These are phyloP conservation scores for Mythimna lalbum DNA, from an alignment of 2,888 invertebrate genomes.

Conservation along the genomic window DNA sequence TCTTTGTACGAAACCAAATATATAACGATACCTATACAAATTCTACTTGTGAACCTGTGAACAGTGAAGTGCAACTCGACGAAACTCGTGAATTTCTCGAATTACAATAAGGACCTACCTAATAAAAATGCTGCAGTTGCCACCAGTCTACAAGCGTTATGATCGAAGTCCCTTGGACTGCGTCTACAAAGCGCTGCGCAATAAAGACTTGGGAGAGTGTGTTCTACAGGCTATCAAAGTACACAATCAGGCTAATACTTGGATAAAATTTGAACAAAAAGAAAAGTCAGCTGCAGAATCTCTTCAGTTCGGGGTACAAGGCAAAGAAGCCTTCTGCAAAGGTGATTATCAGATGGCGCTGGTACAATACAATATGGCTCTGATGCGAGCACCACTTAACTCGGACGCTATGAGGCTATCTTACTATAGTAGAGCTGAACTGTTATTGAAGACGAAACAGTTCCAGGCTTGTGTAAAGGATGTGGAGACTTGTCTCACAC, in stretches of 20 bases:
- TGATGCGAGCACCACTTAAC: constrained; percentile 26
- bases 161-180: background rate
- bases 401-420: constrained; percentile 39
- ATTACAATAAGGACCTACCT: background rate
- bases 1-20: no score
- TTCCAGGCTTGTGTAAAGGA: constrained; percentile 33
- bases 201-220: constrained; percentile 34
- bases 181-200: constrained; percentile 27
- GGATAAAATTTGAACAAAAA: background rate
- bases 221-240: constrained; percentile 1
- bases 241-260: background rate
- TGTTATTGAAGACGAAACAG: constrained; percentile 6
- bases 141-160: background rate
- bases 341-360: constrained; percentile 21
- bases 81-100: background rate
- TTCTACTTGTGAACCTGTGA: background rate
- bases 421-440: constrained; percentile 37
- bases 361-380: constrained; percentile 21
- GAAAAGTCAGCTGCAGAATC: constrained; percentile 14
- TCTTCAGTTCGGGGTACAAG: background rate
- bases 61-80: background rate
- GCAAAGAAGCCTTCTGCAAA: constrained; percentile 21
- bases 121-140: constrained; percentile 16
- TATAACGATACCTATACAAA: no score
- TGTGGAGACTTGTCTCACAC: constrained; percentile 30